Evolutionary conservation across 2,888 invertebrate species (phyloP).

Genomic region (Parascotia fuliginaria): DNA sequence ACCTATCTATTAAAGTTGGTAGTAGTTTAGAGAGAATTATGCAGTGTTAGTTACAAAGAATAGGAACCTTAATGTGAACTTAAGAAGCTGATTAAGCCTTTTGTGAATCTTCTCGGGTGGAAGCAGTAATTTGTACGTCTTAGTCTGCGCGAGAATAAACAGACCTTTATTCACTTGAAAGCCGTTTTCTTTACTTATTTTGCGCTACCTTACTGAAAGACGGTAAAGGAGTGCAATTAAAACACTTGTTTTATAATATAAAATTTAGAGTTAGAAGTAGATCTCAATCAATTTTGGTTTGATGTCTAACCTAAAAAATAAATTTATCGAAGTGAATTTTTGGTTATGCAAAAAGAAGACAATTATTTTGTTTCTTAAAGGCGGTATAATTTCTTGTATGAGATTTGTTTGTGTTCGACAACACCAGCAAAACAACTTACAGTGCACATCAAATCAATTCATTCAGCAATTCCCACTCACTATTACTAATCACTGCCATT

Average conservation of each 20-base stretch:
- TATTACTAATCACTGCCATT: too few relatives aligned
- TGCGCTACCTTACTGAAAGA: slow-evolving; percentile 6
- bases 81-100: slow-evolving; percentile 24
- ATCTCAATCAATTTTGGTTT: slow-evolving; percentile 3
- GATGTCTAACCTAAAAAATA: too few relatives aligned
- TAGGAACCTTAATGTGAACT: slow-evolving; percentile 21
- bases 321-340: too few relatives aligned
- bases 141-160: slow-evolving; percentile 8
- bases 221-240: slow-evolving; percentile 11
- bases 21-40: slow-evolving; percentile 31
- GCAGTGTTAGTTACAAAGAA: slow-evolving; percentile 35
- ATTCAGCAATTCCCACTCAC: too few relatives aligned
- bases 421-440: too few relatives aligned
- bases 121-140: slow-evolving; percentile 24
- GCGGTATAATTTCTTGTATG: too few relatives aligned
- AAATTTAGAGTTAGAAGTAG: slow-evolving; percentile 6
- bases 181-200: slow-evolving; percentile 13
- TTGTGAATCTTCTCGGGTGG: slow-evolving; percentile 13
- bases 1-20: slow-evolving; percentile 28
- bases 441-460: too few relatives aligned
- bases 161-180: slow-evolving; percentile 13
- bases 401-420: too few relatives aligned
- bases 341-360: too few relatives aligned
- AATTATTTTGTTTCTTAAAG: too few relatives aligned
- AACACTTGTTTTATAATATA: too few relatives aligned